Evolutionary conservation across 2,797 vertebrate genomes (phyloP).

Genomic region (Danionella dracula): DNA sequence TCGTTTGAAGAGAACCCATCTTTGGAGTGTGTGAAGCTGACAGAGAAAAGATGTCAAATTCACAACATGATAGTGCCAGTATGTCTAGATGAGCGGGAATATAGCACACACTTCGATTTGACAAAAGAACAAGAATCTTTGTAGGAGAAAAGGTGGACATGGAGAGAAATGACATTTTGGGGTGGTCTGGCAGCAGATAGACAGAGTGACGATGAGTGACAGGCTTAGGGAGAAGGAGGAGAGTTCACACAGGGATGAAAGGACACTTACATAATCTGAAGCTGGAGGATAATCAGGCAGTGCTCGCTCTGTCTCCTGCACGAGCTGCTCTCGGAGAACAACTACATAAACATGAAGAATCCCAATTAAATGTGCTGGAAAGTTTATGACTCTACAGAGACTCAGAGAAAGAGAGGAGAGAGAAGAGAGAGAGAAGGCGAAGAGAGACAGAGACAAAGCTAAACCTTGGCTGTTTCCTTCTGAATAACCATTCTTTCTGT

Average conservation of each 20-base stretch:
- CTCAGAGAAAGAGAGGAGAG: not conserved
- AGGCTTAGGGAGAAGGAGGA: constrained; percentile 16
- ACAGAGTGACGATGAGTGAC: constrained; percentile 6
- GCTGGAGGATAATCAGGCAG: constrained; percentile 5
- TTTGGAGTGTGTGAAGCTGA: too few relatives aligned
- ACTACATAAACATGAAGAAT: constrained; percentile 27
- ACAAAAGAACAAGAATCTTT: not conserved
- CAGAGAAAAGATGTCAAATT: too few relatives aligned
- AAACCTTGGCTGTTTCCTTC: constrained; percentile 15
- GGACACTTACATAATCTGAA: constrained; percentile 30
- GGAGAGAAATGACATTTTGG: constrained; percentile 15
- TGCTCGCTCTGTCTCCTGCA: constrained; percentile 8
- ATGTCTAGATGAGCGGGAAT: constrained; percentile 1
- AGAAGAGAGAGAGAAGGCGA: not conserved
- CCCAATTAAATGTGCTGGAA: constrained; percentile 26
- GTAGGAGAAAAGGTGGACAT: not conserved
- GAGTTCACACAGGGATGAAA: constrained; percentile 33
- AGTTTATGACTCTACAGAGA: constrained; percentile 28
- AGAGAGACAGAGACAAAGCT: constrained; percentile 9
- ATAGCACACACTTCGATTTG: not conserved
- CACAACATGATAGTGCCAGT: constrained; percentile 38
- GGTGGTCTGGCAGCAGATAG: constrained; percentile 8
- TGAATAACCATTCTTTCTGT: constrained; percentile 22
- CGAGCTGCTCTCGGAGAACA: constrained; percentile 4
- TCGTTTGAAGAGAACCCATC: too few relatives aligned